These are phyloP conservation scores for Upupa epops DNA, from an alignment of 2,113 vertebrate genomes.

Conservation along the genomic window DNA sequence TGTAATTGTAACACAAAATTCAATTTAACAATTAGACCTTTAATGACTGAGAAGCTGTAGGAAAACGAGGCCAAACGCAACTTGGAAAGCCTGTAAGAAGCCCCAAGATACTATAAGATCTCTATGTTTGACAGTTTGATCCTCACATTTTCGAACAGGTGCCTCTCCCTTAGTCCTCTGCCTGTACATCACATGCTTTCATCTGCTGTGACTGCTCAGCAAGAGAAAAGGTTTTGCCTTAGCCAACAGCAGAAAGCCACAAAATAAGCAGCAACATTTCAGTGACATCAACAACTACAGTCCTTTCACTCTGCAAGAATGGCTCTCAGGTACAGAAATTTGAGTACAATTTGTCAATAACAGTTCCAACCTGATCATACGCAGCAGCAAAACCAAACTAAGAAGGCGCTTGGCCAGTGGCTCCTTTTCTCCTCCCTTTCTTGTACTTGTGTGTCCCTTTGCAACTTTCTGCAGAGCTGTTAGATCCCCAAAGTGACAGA, in stretches of 20 bases:
- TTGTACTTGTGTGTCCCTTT: background rate
- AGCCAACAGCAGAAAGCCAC: background rate
- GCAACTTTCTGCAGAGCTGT: background rate
- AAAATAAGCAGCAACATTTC: background rate
- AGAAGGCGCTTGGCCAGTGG: background rate
- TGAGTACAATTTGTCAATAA: background rate
- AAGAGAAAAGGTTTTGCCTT: background rate
- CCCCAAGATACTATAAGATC: background rate
- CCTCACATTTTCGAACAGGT: background rate
- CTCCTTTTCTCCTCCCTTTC: background rate
- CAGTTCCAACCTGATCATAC: background rate
- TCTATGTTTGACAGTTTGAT: background rate
- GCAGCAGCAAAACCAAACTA: background rate
- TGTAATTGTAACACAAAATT: background rate
- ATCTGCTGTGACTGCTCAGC: background rate
- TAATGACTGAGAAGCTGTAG: background rate
- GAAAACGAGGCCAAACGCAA: background rate
- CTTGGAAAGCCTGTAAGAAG: background rate
- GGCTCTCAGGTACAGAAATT: background rate
- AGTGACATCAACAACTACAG: background rate
- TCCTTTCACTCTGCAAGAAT: background rate
- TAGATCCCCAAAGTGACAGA: background rate
- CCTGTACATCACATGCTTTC: background rate
- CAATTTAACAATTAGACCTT: background rate
- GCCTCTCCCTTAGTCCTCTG: background rate